phyloP scores from a whole-genome alignment of 2,113 vertebrate genomes.

The Sphyrna mokarran region DNA sequence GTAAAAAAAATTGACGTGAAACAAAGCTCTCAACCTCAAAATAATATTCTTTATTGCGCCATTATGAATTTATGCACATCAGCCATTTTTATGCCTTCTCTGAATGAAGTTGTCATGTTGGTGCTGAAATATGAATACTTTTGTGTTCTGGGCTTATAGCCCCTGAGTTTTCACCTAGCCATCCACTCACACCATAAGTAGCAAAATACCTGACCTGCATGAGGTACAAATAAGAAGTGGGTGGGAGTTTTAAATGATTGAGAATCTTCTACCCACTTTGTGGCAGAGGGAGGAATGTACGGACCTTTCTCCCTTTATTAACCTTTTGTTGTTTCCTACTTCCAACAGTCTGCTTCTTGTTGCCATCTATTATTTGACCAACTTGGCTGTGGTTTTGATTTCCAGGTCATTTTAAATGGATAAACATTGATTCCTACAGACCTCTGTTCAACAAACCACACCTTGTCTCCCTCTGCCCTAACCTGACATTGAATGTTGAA shows the following conservation, averaged over 20 bases:
- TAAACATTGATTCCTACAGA: neutral
- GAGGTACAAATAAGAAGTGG: neutral
- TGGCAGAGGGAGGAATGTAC: neutral
- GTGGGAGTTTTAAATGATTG: neutral
- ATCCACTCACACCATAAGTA: no score
- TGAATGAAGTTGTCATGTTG: no score
- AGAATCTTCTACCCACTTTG: neutral
- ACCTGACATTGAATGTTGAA: no score
- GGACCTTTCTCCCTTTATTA: neutral
- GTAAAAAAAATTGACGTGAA: neutral
- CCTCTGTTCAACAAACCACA: neutral
- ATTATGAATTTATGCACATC: neutral
- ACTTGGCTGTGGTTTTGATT: neutral
- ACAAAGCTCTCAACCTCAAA: neutral
- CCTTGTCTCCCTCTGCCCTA: neutral
- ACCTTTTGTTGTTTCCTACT: neutral
- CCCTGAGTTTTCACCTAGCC: no score
- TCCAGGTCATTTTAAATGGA: neutral
- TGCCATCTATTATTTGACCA: neutral
- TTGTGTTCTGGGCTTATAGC: no score
- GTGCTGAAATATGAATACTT: no score
- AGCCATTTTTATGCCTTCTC: neutral
- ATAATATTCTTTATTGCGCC: neutral
- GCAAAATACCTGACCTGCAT: neutral
- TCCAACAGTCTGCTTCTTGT: neutral